Evolutionary conservation across 2,888 invertebrate species (phyloP), one percentile per base, ranked within the genome.

Genomic region (Phengaris arion): DNA sequence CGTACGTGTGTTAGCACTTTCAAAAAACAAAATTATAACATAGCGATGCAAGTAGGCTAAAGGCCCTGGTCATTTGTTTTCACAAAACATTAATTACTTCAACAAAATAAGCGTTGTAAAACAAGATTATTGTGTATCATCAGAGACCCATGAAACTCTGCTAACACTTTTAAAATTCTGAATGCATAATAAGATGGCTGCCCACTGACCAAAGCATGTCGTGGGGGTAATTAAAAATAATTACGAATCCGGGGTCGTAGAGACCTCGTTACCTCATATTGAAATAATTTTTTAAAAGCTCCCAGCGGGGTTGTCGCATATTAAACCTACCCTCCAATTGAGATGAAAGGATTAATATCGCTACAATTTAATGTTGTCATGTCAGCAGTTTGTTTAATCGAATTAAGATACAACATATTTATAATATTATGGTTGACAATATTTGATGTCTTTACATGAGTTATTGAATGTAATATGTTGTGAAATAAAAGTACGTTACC

Each of bases 181-280:
- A 91, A 91, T 89, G 89, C 90, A 90, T 87, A 89, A 87, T 84
- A 83, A 83, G 83, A 84, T 82, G 82, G 80, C 82, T 80, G 78
- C 77, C 77, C 12, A 10, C 64, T 64, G 69, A 69, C 69, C 69
- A 48, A 15, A 69, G 78, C 81, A 77, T 80, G 81, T 81, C 83
- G 81, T 78, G 82, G 83, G 83, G 78, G 84, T 88, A 86, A 90
- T 90, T 90, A 89, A 88, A 89, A 88, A 88, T 89, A 87, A 90
- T 89, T 85, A 87, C 84, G 82, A 86, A 84, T 82, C 83, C 82
- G 81, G 78, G 80, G 81, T 81, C 81, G 74, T 54, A 52, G 7
- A 68, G 68, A 52, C 45, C 54, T 68, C 68, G 52, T 64, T 64
- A 64, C 64, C 12, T 64, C 64, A 64, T 64, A 64, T 64, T 64